Percentiles rank a stretch among this genome's conserved stretches.
Conservation (phyloP, 2,113 vertebrate genomes). For the Tichodroma muraria region DNA sequence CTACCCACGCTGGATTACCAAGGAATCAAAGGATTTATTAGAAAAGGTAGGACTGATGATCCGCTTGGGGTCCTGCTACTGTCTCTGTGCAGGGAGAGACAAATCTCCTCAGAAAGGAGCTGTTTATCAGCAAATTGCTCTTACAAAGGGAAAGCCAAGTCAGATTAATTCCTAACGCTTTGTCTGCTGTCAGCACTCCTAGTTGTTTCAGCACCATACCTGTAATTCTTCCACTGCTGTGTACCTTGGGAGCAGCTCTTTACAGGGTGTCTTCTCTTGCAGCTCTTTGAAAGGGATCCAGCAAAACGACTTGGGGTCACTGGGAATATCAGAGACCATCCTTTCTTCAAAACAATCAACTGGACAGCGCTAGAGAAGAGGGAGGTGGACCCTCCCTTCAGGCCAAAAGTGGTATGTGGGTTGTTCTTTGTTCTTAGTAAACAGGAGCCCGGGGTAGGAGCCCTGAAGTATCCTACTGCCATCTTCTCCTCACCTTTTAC, state of each 20-base stretch:
- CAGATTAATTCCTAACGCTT: neutral
- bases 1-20: slow-evolving; percentile 96
- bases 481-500: neutral
- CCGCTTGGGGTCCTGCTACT: fast-evolving
- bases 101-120: neutral
- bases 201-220: neutral
- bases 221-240: neutral
- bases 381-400: slow-evolving; percentile 89
- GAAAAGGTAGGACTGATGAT: slow-evolving; percentile 77
- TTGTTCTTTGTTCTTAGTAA: neutral
- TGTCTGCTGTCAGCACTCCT: neutral
- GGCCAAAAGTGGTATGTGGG: slow-evolving; percentile 91
- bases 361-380: slow-evolving; percentile 85
- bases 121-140: neutral
- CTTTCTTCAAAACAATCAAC: slow-evolving; percentile 93
- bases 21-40: slow-evolving; percentile 90
- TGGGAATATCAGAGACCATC: slow-evolving; percentile 83
- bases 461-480: neutral
- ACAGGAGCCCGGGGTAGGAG: neutral
- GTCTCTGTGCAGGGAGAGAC: neutral
- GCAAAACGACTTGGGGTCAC: slow-evolving; percentile 83
- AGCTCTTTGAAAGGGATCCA: slow-evolving; percentile 94
- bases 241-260: neutral
- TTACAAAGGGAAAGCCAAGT: neutral
- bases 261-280: neutral